A percentile compares a stretch with the other conserved stretches of the same genome.
phyloP scores from a whole-genome alignment of 2,797 vertebrate genomes.

The Phrynocephalus guinanensis region DNA sequence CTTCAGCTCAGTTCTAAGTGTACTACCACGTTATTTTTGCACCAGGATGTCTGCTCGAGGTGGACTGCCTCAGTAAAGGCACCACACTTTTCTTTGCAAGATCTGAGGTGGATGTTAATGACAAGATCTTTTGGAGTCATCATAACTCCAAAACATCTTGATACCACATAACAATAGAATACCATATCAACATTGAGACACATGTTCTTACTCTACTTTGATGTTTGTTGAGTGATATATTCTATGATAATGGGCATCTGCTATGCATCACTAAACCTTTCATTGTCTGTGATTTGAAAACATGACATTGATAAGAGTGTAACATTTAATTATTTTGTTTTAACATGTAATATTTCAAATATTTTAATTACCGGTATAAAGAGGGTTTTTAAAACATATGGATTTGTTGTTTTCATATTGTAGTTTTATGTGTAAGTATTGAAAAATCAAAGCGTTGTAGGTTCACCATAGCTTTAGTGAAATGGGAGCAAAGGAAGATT shows the following conservation, averaged over 20 bases:
- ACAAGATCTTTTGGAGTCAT: no score
- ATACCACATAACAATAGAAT: background rate
- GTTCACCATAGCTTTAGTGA: background rate
- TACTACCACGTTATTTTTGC: background rate
- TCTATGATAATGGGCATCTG: background rate
- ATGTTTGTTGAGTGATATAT: background rate
- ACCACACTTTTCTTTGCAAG: no score
- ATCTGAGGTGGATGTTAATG: no score
- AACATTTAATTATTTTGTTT: constrained; percentile 18
- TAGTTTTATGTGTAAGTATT: constrained; percentile 11
- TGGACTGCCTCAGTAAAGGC: no score
- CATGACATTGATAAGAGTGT: background rate
- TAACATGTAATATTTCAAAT: constrained; percentile 17
- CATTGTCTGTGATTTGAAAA: background rate
- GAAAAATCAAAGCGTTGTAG: constrained; percentile 8
- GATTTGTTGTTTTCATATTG: background rate
- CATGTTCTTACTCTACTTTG: background rate
- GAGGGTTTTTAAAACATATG: background rate
- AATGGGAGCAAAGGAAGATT: constrained; percentile 10
- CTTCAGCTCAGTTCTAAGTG: no score
- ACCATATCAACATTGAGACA: no score
- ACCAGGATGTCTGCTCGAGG: background rate
- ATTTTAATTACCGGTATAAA: constrained; percentile 1
- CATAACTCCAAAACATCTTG: no score
- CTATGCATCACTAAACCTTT: background rate